Evolutionary conservation across 2,797 vertebrate species (phyloP), one percentile per base, ranked within the genome.

Genomic region (Chanos chanos): DNA sequence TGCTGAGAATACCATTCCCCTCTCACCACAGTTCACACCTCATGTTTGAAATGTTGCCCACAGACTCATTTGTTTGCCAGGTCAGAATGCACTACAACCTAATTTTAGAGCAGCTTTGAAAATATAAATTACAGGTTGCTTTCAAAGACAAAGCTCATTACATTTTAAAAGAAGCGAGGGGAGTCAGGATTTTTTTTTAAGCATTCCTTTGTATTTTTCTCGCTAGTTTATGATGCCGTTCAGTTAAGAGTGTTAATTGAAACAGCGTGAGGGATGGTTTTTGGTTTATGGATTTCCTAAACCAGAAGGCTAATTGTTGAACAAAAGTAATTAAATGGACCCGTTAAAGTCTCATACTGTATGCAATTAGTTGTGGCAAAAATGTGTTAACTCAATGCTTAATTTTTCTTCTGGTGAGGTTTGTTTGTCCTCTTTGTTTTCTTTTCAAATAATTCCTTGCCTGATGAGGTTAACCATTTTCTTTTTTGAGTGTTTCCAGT

Each of bases 271-370:
- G 44, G 47, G 69, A 81, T 75, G 68, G 62, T 62, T 79, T 81
- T 69, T 36, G 39, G 66, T 83, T 79, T 82, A 80, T 47, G 76
- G 66, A 81, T 83, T 83, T 81, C 78, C 74, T 80, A 78, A 77
- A 72, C 69, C 55, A 70, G 71, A 72, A 83, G 70, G 70, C 67
- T 77, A 68, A 78, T 82, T 75, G 69, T 73, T 18, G 34, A 74
- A 79, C 74, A 68, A 68, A 74, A 68, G 71, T 67, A 69, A 79
- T 82, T 80, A 77, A 24, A 55, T 41, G 3, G 28, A 69, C 69
- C 71, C 1, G 55, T 81, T 83, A 78, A 82, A 79, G 59, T 22
- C 27, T 47, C 40, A 60, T 58, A 56, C 60, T 66, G 66, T 54
- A 55, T 44, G 71, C 66, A 75, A 77, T 81, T 72, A 79, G 53